phyloP scores from a whole-genome alignment of 30 jellyfish, hydroid and myxozoan genomes.

The Hydra vulgaris region DNA sequence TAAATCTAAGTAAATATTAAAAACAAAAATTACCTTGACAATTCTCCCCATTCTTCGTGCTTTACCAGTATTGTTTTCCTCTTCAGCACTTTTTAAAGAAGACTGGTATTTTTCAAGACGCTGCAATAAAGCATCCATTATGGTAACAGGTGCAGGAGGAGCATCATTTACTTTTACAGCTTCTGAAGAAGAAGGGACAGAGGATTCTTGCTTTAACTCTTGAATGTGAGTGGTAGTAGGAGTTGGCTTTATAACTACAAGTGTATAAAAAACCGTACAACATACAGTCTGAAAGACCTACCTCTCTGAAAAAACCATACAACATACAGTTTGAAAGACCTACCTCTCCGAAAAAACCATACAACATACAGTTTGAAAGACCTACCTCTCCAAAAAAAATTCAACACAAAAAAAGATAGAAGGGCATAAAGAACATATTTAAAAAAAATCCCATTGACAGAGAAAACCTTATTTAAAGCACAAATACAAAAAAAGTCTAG shows the following conservation, averaged over 20 bases:
- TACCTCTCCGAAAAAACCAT: no score
- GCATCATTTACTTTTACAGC: not conserved
- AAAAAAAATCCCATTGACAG: no score
- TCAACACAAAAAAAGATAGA: no score
- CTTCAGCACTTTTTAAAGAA: constrained; percentile 66
- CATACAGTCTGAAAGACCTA: no score
- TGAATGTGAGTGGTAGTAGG: not conserved
- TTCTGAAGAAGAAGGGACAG: not conserved
- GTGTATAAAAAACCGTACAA: not conserved
- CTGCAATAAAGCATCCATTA: constrained; percentile 76
- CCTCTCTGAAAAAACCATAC: no score
- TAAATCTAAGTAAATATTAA: not conserved
- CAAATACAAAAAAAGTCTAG: no score
- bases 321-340: no score
- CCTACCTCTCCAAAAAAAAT: no score
- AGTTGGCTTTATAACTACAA: not conserved
- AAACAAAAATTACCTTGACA: constrained; percentile 48
- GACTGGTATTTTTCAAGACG: constrained; percentile 67
- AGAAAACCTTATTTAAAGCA: no score
- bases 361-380: no score
- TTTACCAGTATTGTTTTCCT: constrained; percentile 77
- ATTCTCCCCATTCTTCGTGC: constrained; percentile 94
- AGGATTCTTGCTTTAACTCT: not conserved
- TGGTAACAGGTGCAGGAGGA: constrained; percentile 59
- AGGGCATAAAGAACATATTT: no score